Base-by-base conservation (phyloP, 2,888 invertebrate species). In the Epicampocera succincta region DNA sequence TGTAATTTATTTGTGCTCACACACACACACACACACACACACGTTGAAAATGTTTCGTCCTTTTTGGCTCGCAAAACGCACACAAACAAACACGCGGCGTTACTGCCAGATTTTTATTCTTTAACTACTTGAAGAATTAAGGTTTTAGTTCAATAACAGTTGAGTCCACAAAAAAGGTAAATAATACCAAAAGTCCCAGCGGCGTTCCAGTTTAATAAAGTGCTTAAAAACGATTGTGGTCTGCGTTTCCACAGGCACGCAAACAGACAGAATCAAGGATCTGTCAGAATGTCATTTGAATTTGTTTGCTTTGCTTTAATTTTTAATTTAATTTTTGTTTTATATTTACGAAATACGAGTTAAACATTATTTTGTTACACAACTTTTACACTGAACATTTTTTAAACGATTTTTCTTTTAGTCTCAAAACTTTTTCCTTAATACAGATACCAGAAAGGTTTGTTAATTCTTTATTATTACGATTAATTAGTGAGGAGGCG, bases 401-500 rank as follows among this genome's bases (percentile, higher is more conserved):
- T 29, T 54, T 29, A 8, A 9, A 9, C 9, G 33, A 29, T 54
- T 42, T 42, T 54, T 52, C 6, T 21, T 58, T 19, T n/a, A n/a
- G n/a, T n/a, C n/a, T n/a, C n/a, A n/a, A 25, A 60, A 50, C 9
- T 76, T 60, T 52, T 33, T 71, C 60, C 21, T 73, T 13, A n/a
- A n/a, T n/a, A n/a, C n/a, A n/a, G n/a, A 9, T 40, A 21, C 46
- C 13, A 69, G 5, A 21, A n/a, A 25, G 50, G 52, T 33, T 63
- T n/a, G 25, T 29, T 25, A 21, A 29, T 38, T 19, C 58, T 71
- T 56, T 46, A 4, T 73, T n/a, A 44, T 21, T 50, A 38, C 42
- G 71, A 63, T n/a, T n/a, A n/a, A n/a, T n/a, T n/a, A n/a, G n/a
- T 73, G 50, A 38, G 50, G 50, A 74, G 74, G 77, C 77, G 78